A percentile compares a stretch with the other conserved stretches of the same genome.
Conservation (phyloP, 2,888 invertebrate species). For the Ophioninae sp. region DNA sequence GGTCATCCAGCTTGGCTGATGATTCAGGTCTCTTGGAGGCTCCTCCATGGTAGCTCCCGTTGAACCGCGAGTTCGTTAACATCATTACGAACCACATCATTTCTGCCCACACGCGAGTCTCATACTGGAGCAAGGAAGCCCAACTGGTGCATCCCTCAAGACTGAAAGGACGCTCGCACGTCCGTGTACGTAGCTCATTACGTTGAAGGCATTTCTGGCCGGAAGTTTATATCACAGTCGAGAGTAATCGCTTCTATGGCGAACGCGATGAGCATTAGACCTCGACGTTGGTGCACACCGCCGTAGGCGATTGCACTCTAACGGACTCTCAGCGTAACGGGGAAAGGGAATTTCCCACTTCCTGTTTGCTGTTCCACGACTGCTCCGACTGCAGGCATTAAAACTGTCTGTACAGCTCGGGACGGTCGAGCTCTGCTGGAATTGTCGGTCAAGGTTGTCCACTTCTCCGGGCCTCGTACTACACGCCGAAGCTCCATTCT, state of each 20-base stretch:
- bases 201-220: constrained; percentile 2
- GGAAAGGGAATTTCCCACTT: constrained; percentile 64
- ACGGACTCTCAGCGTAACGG: constrained; percentile 56
- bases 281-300: constrained; percentile 51
- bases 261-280: constrained; percentile 48
- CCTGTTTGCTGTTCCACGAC: constrained; percentile 56
- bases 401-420: constrained; percentile 52
- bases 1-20: constrained; percentile 13
- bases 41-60: constrained; percentile 32
- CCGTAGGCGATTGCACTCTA: constrained; percentile 62
- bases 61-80: constrained; percentile 17
- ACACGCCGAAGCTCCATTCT: constrained; percentile 19
- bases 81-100: constrained; percentile 19
- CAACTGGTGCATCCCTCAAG: neutral
- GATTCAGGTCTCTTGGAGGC: neutral
- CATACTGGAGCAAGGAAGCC: neutral
- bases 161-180: neutral
- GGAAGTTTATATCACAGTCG: neutral
- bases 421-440: constrained; percentile 55
- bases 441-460: constrained; percentile 64
- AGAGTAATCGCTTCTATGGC: constrained; percentile 47
- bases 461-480: constrained; percentile 51
- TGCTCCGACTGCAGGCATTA: constrained; percentile 56
- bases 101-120: neutral
- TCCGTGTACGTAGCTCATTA: neutral